Evolutionary conservation across 2,797 vertebrate species (phyloP).

Genomic region (Tachyglossus aculeatus): DNA sequence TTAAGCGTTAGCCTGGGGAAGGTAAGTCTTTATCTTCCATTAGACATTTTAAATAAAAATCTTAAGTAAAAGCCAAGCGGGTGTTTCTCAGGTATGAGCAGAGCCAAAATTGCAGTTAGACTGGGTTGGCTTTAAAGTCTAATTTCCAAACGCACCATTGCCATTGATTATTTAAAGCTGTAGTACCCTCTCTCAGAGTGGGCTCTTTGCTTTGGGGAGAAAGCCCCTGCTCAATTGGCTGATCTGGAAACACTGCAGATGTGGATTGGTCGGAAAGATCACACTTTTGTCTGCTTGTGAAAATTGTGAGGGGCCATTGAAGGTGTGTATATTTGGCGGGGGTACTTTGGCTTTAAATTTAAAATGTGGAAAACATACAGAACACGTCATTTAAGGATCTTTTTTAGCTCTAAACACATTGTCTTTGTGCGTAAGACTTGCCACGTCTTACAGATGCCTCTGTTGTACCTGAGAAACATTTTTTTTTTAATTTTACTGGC

Average conservation of each 20-base stretch:
- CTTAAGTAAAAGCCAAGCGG: slow-evolving; percentile 68
- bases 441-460: slow-evolving; percentile 41
- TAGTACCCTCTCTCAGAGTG: slow-evolving; percentile 66
- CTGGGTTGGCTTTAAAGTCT: slow-evolving; percentile 56
- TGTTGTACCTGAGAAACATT: slow-evolving; percentile 95
- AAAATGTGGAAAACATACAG: background rate
- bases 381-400: slow-evolving; percentile 4
- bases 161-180: slow-evolving; percentile 60
- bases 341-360: slow-evolving; percentile 52
- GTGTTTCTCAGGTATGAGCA: slow-evolving; percentile 95
- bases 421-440: slow-evolving; percentile 31
- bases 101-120: slow-evolving; percentile 55
- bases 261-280: background rate
- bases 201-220: slow-evolving; percentile 44
- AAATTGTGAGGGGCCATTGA: slow-evolving; percentile 42
- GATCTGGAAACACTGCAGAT: background rate
- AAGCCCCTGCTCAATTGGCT: background rate
- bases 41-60: slow-evolving; percentile 83
- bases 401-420: slow-evolving; percentile 29
- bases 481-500: slow-evolving; percentile 69
- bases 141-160: slow-evolving; percentile 41
- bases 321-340: too few species aligned
- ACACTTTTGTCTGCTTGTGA: background rate
- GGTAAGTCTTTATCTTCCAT: slow-evolving; percentile 98
- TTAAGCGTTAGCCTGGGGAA: slow-evolving; percentile 94